Evolutionary conservation across 1,140 invertebrate species (phyloP), one percentile per base, ranked within the genome.

Genomic region (Monochamus saltuarius): DNA sequence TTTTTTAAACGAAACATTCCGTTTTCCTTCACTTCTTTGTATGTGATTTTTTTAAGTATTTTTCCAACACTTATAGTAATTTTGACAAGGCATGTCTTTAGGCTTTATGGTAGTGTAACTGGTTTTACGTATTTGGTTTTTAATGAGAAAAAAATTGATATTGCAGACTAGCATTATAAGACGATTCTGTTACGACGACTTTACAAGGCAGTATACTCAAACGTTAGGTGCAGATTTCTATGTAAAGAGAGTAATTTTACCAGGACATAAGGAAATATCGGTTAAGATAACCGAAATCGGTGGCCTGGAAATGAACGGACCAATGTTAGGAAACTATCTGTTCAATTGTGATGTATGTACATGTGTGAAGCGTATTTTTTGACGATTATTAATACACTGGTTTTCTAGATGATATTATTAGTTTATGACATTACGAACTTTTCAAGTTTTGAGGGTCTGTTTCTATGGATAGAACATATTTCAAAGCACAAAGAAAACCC

Each of bases 381-480:
- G 4, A 9, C 37, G 13, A 3, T 4, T 55, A 14, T 55, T 17
- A 46, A 13, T 11, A 13, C 4, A 29, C 8, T 22, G 13, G 22
- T 46, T 34, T 83, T 85, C 58, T 73, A 94, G 91, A 85, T 90
- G 38, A 82, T 94, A 56, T 70, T 96, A 49, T 79, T 95, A 52
- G 88, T 95, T 1, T 95, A 94, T 77, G 94, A 96, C 73, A 86
- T 95, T 4, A 94, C 91, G 35, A 93, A 90, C 70, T 79, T 82
- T 43, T 80, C 83, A 61, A 93, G 89, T 77, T 94, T 95, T 76
- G 90, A 91, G 47, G 85, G 85, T 62, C 72, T 95, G 6, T 80
- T 82, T 14, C 80, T 85, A 11, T 96, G 94, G 94, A 78, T 92
- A 57, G 73, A 78, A 19, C 80, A 78, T 51, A 83, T 91, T 6